phyloP scores from a whole-genome alignment of 2,113 vertebrate genomes.

The Fukomys damarensis region DNA sequence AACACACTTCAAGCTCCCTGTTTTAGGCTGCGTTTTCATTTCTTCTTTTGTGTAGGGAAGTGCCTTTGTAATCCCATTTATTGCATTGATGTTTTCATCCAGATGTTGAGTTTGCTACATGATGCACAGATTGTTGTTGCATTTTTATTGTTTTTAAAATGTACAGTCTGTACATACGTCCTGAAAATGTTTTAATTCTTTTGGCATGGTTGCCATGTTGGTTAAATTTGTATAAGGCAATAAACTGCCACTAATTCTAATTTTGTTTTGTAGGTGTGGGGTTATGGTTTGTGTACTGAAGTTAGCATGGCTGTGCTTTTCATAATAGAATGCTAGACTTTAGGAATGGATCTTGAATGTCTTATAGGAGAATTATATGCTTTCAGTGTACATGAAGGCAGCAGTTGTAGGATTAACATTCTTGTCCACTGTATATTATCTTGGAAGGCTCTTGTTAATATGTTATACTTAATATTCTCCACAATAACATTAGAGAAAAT shows the following conservation, averaged over 20 bases:
- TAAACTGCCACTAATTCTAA: conserved; percentile 92
- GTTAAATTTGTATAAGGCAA: conserved; percentile 93
- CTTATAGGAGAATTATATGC: conserved; percentile 85
- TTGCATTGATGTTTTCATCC: conserved; percentile 86
- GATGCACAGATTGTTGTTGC: conserved; percentile 87
- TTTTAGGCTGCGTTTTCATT: conserved; percentile 87
- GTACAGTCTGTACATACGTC: conserved; percentile 95
- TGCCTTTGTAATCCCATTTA: conserved; percentile 91
- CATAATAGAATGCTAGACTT: conserved; percentile 84
- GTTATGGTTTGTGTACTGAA: conserved; percentile 89
- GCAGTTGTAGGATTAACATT: conserved; percentile 83
- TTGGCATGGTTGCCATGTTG: conserved; percentile 90
- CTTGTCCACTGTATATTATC: conserved; percentile 85
- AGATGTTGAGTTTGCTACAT: conserved; percentile 86
- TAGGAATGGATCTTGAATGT: conserved; percentile 85
- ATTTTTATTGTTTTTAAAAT: conserved; percentile 90
- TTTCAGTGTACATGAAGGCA: conserved; percentile 83
- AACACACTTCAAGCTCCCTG: conserved; percentile 85
- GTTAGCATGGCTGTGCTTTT: conserved; percentile 89
- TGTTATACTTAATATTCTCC: conserved; percentile 80
- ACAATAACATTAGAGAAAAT: conserved; percentile 84
- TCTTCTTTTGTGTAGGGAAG: conserved; percentile 91
- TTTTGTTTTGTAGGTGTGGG: conserved; percentile 88
- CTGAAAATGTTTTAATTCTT: conserved; percentile 95
- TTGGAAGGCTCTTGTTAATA: conserved; percentile 83